phyloP scores from a whole-genome alignment of 2,797 vertebrate genomes.

The Sylvilagus floridanus region DNA sequence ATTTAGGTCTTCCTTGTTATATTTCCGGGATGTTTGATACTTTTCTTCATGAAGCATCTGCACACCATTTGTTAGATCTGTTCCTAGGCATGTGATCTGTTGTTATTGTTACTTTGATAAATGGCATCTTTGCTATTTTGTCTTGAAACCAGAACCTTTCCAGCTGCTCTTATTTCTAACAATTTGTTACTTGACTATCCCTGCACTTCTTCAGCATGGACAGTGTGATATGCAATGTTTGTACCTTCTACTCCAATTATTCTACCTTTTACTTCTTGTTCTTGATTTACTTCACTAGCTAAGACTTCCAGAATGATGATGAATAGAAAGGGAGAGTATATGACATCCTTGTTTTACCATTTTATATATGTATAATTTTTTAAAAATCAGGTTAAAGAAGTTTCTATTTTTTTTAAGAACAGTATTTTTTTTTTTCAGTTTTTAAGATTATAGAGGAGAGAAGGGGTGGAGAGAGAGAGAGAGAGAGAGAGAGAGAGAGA shows the following conservation, averaged over 20 bases:
- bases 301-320: background rate
- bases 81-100: background rate
- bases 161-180: slow-evolving; percentile 10
- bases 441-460: too few relatives aligned
- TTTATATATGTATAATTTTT: background rate
- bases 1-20: background rate
- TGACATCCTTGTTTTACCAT: background rate
- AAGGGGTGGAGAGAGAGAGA: too few relatives aligned
- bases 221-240: background rate
- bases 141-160: background rate
- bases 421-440: too few relatives aligned
- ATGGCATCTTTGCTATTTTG: background rate
- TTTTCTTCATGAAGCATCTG: background rate
- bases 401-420: too few relatives aligned
- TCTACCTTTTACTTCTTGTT: slow-evolving; percentile 9
- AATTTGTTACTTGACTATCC: background rate
- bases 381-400: background rate
- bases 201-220: background rate
- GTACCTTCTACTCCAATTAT: background rate
- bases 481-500: too few relatives aligned
- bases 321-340: background rate
- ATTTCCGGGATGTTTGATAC: background rate
- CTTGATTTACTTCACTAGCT: background rate
- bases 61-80: background rate
- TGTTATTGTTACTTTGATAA: background rate